Base-by-base conservation (phyloP, 2,888 invertebrate genomes). In the Clistopyga incitator region DNA sequence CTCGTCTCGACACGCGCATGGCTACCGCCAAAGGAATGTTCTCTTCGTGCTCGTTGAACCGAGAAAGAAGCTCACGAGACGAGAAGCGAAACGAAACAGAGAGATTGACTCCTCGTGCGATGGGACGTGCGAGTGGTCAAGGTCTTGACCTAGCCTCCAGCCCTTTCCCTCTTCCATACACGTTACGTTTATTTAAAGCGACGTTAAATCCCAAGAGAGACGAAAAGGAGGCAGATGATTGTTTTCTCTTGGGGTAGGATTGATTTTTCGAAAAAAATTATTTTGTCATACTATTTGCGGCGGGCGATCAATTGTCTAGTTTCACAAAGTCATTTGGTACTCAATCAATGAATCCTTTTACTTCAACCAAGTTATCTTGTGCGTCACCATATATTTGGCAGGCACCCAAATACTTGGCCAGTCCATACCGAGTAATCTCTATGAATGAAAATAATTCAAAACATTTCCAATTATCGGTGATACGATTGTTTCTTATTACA, bases 11-110 rank as follows among this genome's bases (percentile, higher is more conserved):
- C 59, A 64, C 59, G 68, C 77, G 72, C 81, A 67, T 82, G 77
- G 77, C 65, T 72, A 59, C 72, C 50, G 67, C 59, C 56, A 61
- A 72, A 52, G 81, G 72, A 82, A 78, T 72, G 78, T 74, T 74
- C 61, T 74, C 81, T 81, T 81, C 81, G 82, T 78, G 70, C 70
- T 78, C 82, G 82, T 82, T 82, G 78, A 82, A 82, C 78, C 82
- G 59, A 64, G 74, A 78, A 75, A 54, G 70, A 45, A 70, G 47
- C 68, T 61, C 20, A 45, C 76, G 67, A 45, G 50, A 64, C 61
- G 70, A 70, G 47, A 65, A 59, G 42, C 70, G 78, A 75, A 65
- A 78, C n/a, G 54, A 75, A 78, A 78, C 56, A 45, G 47, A 70
- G 64, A 82, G 78, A 78, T 78, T 82, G 75, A 78, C 78, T 74